These are phyloP conservation scores for Plestiodon gilberti DNA, from an alignment of 2,113 vertebrate genomes.

Conservation along the genomic window DNA sequence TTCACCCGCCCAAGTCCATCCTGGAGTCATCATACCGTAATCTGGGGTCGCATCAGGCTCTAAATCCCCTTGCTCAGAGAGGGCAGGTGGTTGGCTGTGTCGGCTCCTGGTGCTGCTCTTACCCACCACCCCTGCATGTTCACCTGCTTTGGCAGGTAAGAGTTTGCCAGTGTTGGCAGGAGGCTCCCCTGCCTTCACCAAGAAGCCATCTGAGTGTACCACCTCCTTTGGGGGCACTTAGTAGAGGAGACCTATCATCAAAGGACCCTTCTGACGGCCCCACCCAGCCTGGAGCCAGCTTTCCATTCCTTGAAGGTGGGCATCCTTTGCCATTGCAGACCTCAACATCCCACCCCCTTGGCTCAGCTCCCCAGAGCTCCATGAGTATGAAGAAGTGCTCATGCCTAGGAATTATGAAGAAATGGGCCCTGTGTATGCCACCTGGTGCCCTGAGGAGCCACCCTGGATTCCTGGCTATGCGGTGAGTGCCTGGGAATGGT, in stretches of 20 bases:
- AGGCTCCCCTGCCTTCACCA: no score
- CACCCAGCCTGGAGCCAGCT: not conserved
- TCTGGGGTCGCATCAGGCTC: no score
- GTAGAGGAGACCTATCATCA: no score
- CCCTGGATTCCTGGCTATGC: not conserved
- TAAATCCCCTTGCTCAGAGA: no score
- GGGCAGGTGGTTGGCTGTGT: no score
- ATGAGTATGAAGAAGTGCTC: conserved; percentile 72
- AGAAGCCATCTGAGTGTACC: no score
- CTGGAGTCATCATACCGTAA: not conserved
- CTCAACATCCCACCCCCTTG: not conserved
- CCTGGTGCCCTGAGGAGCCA: not conserved
- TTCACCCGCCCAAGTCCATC: not conserved
- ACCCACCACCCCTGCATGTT: no score
- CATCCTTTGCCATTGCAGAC: not conserved
- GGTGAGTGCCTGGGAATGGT: conserved; percentile 44
- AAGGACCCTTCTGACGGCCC: no score
- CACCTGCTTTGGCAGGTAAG: no score
- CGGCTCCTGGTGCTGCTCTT: no score
- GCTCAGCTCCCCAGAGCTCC: conserved; percentile 33
- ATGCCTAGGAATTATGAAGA: conserved; percentile 54
- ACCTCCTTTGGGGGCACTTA: no score
- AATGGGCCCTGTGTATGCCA: conserved; percentile 28
- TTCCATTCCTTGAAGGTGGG: not conserved
- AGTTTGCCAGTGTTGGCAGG: no score